Evolutionary conservation across 2,797 vertebrate species (phyloP), one percentile per base, ranked within the genome.

Genomic region (Eurystomus glaucurus): DNA sequence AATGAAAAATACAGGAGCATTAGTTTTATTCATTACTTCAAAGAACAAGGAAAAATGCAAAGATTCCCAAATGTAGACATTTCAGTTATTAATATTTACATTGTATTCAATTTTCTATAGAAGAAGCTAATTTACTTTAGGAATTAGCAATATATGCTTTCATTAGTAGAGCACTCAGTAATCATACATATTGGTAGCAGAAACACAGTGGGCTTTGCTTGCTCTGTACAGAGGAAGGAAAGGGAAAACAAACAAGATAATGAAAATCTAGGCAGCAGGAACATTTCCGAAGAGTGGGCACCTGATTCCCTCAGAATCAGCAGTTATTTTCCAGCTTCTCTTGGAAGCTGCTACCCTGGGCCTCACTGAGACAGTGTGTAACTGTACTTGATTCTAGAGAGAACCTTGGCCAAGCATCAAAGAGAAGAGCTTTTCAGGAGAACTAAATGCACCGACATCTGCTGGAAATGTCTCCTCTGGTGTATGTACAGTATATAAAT

Each of bases 131-230:
- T 90, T 94, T 54, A 33, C 41, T 90, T 77, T 76, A 43, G 23
- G 26, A 58, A 41, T 69, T 22, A 64, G 60, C 10, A 39, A 31
- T 68, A 37, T 29, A 12, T 51, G 18, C 37, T 70, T 85, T 90
- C 82, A 50, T 52, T 68, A 77, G 25, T 25, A 52, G 41, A 81
- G 16, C 3, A 3, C 28, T 90, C 41, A 8, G 48, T 66, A 85
- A 74, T 90, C 52, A 54, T n/a, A 48, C 18, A 25, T 70, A 61
- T 7, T 79, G 35, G 29, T 62, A 39, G 70, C 29, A 72, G 46
- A 80, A 94, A 83, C 26, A 29, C 11, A 52, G 62, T 33, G 78
- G 68, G 50, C 52, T 96, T 85, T 82, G 25, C 54, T 88, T 94
- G 57, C 20, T 18, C 45, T 52, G 19, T 79, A 18, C 28, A 60